Evolutionary conservation across 2,797 vertebrate genomes (phyloP).

Genomic region (Nyctibius grandis): DNA sequence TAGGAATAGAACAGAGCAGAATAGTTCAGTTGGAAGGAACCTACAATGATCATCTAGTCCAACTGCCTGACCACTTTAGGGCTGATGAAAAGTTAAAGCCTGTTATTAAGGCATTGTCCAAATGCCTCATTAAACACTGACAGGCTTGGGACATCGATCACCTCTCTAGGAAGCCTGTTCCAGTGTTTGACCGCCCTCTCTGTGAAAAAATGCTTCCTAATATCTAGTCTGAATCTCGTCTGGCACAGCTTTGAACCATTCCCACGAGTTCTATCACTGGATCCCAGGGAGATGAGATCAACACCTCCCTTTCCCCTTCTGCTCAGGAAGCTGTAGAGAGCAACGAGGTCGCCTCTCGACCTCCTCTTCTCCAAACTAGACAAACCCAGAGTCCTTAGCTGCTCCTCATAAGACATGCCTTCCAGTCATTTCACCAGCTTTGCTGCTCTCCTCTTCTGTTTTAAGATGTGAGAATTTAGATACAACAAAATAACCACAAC

Average conservation of each 20-base stretch:
- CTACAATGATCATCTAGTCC: neutral
- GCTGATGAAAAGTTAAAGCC: neutral
- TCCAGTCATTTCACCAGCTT: neutral
- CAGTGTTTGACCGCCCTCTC: neutral
- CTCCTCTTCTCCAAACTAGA: neutral
- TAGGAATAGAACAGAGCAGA: neutral
- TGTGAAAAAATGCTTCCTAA: neutral
- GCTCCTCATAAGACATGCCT: neutral
- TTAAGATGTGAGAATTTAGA: neutral
- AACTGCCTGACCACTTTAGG: neutral
- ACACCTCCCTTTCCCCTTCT: neutral
- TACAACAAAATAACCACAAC: neutral
- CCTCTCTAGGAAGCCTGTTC: neutral
- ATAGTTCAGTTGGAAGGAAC: neutral
- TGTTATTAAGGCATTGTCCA: neutral
- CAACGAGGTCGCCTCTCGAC: neutral
- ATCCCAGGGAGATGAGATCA: neutral
- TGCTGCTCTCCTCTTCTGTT: neutral
- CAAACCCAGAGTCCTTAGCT: neutral
- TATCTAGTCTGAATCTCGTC: neutral
- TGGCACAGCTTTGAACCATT: neutral
- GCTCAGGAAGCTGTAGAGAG: neutral
- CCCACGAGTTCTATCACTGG: accelerated
- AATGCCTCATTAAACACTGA: neutral
- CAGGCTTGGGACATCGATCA: neutral